Evolutionary conservation across 2,113 vertebrate species (phyloP), one percentile per base, ranked within the genome.

Genomic region (Aphelocoma coerulescens): DNA sequence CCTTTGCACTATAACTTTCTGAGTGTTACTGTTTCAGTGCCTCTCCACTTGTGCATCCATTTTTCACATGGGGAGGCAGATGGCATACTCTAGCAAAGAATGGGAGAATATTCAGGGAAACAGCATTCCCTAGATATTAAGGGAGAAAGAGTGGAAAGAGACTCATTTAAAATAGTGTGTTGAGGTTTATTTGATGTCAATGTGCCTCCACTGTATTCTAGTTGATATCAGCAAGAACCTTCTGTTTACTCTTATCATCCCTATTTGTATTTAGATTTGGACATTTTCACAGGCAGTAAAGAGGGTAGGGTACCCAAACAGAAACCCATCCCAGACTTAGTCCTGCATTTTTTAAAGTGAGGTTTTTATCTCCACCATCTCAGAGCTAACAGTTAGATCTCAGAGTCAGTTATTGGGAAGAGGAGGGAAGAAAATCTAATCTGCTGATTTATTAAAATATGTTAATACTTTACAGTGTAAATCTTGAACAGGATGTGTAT

Each of bases 401-500:
- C 46, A 61, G 74, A 91, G 39, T 49, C 69, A 73, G 7, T 55
- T 39, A 69, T 3, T 37, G 39, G 28, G 32, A 86, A 77, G 35
- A 85, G 39, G 73, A 75, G 41, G 91, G 76, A 95, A 93, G 43
- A 77, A 63, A 66, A 89, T 20, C 11, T 89, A 28, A 88, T 59
- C 68, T 91, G 35, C 23, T 85, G 73, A 83, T 89, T 90, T 93
- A 88, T 95, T 88, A 95, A 87, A 81, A 87, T 78, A 89, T 79
- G 80, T 9, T 91, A 93, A 92, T 78, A 24, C 15, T 84, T 77
- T 63, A 44, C 23, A 52, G 16, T 33, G 73, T 72, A 91, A 87
- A 72, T 51, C 73, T 68, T 72, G 65, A 92, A 63, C 72, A 95
- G 94, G 96, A 94, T 91, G 73, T 94, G 75, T 86, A 76, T 94